Evolutionary conservation across 2,888 invertebrate genomes (phyloP), one percentile per base, ranked within the genome.

Genomic region (Orthosia gracilis): DNA sequence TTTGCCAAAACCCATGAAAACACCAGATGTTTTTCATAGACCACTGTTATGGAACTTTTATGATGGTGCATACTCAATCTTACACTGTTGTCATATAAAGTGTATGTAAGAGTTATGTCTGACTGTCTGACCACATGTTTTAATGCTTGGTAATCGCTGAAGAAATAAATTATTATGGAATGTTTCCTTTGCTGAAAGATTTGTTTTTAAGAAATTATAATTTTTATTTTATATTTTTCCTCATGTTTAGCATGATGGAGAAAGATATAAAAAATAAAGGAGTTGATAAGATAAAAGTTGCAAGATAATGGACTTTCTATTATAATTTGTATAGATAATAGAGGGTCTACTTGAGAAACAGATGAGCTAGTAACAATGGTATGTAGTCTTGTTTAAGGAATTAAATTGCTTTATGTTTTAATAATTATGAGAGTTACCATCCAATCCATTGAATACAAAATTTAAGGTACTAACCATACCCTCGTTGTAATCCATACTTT

Each of bases 21-120:
- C 71, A 70, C 74, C 85, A 85, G 85, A 85, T 85, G 87, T 76
- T 78, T 74, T 73, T 74, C 76, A 59, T 78, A 59, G 61, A 74
- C 58, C 65, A 55, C 59, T 71, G 13, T 49, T 63, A 57, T 73
- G 66, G 64, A 76, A 64, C 72, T 78, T 84, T 73, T 84, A 76
- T 84, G 72, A 64, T 59, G 67, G n/a, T 82, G 52, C 45, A 74
- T 52, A 83, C 78, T 82, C 55, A 75, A 74, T 85, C 65, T 82
- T 66, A 68, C 17, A 59, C 57, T 62, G 74, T 82, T 73, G 87
- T 73, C 78, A 80, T 81, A 75, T 75, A 74, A 61, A 68, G 78
- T 69, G 47, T 54, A 71, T 23, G n/a, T 63, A 65, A 81, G 71
- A 85, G 69, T 85, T 54, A 77, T 84, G 65, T 50, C 69, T 63